Conservation (phyloP, 2,113 vertebrate species). For the Saguinus midas region DNA sequence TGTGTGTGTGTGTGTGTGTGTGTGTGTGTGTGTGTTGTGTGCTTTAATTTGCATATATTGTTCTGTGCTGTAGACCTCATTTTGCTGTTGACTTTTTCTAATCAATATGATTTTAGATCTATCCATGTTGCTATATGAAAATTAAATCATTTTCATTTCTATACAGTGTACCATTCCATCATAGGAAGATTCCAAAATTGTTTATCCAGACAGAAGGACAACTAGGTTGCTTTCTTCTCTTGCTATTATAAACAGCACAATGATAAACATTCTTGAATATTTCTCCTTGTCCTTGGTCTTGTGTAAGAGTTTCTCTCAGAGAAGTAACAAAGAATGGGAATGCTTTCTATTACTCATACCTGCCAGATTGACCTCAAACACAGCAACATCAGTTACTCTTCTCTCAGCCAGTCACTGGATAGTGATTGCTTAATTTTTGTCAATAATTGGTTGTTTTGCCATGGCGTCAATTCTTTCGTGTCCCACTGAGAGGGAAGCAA, state of each 20-base stretch:
- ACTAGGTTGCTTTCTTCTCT: not conserved
- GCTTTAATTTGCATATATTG: slow-evolving; percentile 46
- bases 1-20: not conserved
- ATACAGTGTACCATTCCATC: slow-evolving; percentile 19
- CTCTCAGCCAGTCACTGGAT: not conserved
- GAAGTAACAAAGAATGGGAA: not conserved
- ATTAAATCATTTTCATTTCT: slow-evolving; percentile 38
- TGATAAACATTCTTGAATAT: not conserved
- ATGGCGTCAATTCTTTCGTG: not conserved
- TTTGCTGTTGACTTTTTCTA: slow-evolving; percentile 33
- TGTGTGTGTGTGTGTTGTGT: not conserved
- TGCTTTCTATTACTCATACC: not conserved
- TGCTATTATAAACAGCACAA: not conserved
- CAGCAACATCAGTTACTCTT: not conserved
- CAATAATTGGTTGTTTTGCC: not conserved
- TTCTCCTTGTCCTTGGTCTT: slow-evolving; percentile 6
- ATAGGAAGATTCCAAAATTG: slow-evolving; percentile 21
- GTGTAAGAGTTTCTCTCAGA: not conserved
- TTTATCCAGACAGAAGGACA: slow-evolving; percentile 22
- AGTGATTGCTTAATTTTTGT: not conserved
- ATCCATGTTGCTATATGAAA: slow-evolving; percentile 29
- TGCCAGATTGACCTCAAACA: not conserved
- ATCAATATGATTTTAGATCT: slow-evolving; percentile 47
- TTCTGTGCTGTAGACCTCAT: not conserved
- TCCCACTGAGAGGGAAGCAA: not conserved